A percentile compares a stretch with the other conserved stretches of the same genome.
These are phyloP conservation scores for Dyspetes luteomarginatus DNA, from an alignment of 2,888 invertebrate species.

Conservation along the genomic window DNA sequence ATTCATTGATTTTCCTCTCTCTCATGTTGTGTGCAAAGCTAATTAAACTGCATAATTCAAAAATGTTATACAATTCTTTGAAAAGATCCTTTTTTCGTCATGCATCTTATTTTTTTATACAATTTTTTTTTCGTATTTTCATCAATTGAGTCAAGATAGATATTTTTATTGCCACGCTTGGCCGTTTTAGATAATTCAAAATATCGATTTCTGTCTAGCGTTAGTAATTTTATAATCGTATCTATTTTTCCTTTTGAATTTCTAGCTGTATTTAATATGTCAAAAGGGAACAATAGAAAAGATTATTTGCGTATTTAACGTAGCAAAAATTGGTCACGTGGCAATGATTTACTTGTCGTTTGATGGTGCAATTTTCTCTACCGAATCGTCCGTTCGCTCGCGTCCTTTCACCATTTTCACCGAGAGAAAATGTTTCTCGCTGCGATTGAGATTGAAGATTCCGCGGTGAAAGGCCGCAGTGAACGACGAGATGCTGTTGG, in stretches of 20 bases:
- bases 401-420: slow-evolving; percentile 61
- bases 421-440: slow-evolving; percentile 50
- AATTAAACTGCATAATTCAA: too few species aligned
- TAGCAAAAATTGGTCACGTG: slow-evolving; percentile 14
- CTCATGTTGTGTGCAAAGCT: too few species aligned
- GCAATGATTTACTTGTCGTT: slow-evolving; percentile 34
- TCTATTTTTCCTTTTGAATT: neutral
- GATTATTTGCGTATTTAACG: slow-evolving; percentile 6
- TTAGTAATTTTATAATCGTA: neutral
- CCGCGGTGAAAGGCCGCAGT: slow-evolving; percentile 53
- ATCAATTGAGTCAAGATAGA: too few species aligned
- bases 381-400: slow-evolving; percentile 44
- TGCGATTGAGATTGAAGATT: slow-evolving; percentile 56
- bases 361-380: slow-evolving; percentile 49
- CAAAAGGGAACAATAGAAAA: neutral
- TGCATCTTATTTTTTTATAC: too few species aligned
- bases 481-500: slow-evolving; percentile 54
- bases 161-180: too few species aligned
- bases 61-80: too few species aligned
- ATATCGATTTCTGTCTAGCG: neutral
- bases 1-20: too few species aligned
- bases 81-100: too few species aligned
- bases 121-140: too few species aligned
- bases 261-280: neutral
- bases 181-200: neutral